Percentiles rank a stretch among this genome's conserved stretches.
These are phyloP conservation scores for Eclectus roratus DNA, from an alignment of 2,113 vertebrate genomes.

Conservation along the genomic window DNA sequence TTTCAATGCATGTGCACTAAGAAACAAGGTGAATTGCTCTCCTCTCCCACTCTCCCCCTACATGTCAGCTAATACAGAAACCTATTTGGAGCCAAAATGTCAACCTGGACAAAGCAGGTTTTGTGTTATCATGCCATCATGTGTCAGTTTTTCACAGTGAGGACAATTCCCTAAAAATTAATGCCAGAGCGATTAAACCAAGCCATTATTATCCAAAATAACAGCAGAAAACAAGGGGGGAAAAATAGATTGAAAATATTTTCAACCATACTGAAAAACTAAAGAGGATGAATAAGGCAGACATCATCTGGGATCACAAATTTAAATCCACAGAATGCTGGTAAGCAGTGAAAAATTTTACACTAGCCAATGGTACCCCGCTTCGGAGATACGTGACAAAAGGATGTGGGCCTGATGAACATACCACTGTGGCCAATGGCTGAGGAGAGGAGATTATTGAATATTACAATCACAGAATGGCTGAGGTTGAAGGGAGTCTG, in stretches of 20 bases:
- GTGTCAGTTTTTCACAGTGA: background rate
- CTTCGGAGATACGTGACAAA: background rate
- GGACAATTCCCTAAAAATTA: background rate
- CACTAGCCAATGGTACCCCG: fast-evolving
- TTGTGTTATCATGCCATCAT: background rate
- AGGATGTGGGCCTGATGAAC: fast-evolving
- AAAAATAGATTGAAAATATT: background rate
- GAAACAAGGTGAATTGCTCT: background rate
- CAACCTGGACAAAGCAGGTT: background rate
- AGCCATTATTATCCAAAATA: background rate
- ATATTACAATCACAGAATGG: background rate
- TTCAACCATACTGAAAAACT: background rate
- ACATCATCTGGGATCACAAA: background rate
- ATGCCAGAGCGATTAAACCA: background rate
- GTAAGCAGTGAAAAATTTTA: background rate
- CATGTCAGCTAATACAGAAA: background rate
- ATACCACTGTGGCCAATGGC: background rate
- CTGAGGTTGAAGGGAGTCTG: background rate
- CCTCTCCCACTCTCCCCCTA: too few species aligned
- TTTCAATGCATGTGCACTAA: background rate
- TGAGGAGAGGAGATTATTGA: background rate
- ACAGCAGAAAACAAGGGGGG: background rate
- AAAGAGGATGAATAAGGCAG: background rate
- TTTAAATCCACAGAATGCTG: background rate
- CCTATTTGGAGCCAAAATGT: background rate